These are phyloP conservation scores for Eulacestoma nigropectus DNA, from an alignment of 2,113 vertebrate genomes.

Conservation along the genomic window DNA sequence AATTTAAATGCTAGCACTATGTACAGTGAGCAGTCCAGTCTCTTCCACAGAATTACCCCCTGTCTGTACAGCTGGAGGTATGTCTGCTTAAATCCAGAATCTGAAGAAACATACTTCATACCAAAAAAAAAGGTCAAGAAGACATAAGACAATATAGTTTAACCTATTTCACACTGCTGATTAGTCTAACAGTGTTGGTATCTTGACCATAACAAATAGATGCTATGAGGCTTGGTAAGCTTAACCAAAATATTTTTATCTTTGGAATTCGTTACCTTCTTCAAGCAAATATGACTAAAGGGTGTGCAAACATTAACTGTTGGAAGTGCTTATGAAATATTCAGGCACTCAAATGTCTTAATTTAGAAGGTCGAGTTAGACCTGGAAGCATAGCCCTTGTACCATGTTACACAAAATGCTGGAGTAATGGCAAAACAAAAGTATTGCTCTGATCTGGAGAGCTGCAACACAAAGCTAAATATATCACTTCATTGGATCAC, in stretches of 20 bases:
- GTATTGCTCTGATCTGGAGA: background rate
- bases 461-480: slow-evolving; percentile 7
- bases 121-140: background rate
- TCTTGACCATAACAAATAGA: background rate
- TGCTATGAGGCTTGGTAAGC: background rate
- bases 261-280: background rate
- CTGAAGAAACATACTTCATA: background rate
- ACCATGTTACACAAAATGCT: background rate
- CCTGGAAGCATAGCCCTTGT: background rate
- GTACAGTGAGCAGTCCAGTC: background rate
- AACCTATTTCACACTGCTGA: background rate
- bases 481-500: slow-evolving; percentile 17
- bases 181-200: background rate
- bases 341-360: background rate
- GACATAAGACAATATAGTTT: background rate
- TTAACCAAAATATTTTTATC: background rate
- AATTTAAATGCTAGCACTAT: background rate
- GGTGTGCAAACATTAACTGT: background rate
- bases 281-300: background rate
- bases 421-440: background rate
- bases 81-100: background rate
- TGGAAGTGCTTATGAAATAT: slow-evolving; percentile 13
- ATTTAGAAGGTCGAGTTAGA: slow-evolving; percentile 10
- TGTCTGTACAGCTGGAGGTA: background rate
- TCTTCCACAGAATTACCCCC: background rate